Conservation (phyloP, 2,888 invertebrate genomes). For the Diarsia brunnea region DNA sequence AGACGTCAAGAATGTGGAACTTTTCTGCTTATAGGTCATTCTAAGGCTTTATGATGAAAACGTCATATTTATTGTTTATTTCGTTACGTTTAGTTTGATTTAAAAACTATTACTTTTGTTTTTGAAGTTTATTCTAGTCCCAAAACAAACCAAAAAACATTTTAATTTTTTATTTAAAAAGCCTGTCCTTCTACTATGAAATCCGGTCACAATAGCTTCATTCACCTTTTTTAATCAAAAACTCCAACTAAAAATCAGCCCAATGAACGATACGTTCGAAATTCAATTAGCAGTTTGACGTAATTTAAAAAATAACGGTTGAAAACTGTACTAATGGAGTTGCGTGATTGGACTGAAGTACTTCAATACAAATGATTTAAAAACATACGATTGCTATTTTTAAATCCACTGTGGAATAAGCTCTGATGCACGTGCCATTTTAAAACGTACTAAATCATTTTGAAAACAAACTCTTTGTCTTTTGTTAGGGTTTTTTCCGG, state of each 20-base stretch:
- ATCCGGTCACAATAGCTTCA: neutral
- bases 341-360: conserved; percentile 47
- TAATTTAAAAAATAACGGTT: conserved; percentile 43
- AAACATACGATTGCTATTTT: conserved; percentile 28
- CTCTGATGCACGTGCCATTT: no score
- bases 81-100: neutral
- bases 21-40: neutral
- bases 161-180: neutral
- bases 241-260: conserved; percentile 11
- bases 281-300: conserved; percentile 44
- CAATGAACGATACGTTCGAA: conserved; percentile 26
- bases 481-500: neutral
- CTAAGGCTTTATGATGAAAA: neutral
- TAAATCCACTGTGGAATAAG: neutral
- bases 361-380: conserved; percentile 36
- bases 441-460: neutral
- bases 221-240: conserved; percentile 15
- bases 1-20: neutral
- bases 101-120: neutral
- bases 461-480: neutral
- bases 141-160: neutral
- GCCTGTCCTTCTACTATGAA: neutral
- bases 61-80: neutral
- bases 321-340: conserved; percentile 32
- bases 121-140: neutral